Evolutionary conservation across 2,113 vertebrate species (phyloP).

Genomic region (Sus scrofa): T2T-Sscrofa CM000818.6:76858501-76859000

Average conservation of each 20-base stretch:
- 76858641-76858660: constrained; percentile 64
- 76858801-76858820: constrained; percentile 75
- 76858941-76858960: constrained; percentile 33
- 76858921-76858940: background rate
- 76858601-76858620: constrained; percentile 74
- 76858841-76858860: constrained; percentile 55
- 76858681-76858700: constrained; percentile 69
- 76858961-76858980: constrained; percentile 12
- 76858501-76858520: constrained; percentile 68
- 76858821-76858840: constrained; percentile 73
- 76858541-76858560: constrained; percentile 62
- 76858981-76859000: constrained; percentile 21
- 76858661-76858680: constrained; percentile 71
- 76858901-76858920: constrained; percentile 29
- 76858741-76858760: constrained; percentile 69
- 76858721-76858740: constrained; percentile 69
- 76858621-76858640: constrained; percentile 76
- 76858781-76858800: constrained; percentile 76
- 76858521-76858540: constrained; percentile 61
- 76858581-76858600: constrained; percentile 67
- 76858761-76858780: constrained; percentile 72
- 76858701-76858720: constrained; percentile 75
- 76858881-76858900: constrained; percentile 55
- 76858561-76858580: constrained; percentile 61
- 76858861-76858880: constrained; percentile 54